phyloP scores from a whole-genome alignment of 2,797 vertebrate species.

The Paedocypris micromegethes region DNA sequence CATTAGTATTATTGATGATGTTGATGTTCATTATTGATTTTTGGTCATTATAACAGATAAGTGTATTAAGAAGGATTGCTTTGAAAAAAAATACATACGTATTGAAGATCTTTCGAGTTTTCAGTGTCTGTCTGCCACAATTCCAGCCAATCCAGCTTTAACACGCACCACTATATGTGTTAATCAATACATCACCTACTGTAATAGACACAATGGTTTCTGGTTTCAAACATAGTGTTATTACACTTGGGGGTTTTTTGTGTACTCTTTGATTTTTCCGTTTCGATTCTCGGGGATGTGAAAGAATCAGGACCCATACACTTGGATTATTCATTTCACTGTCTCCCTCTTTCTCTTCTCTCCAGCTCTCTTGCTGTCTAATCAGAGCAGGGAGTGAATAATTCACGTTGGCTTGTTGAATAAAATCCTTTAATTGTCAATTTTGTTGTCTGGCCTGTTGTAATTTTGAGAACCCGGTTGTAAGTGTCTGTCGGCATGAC shows the following conservation, averaged over 20 bases:
- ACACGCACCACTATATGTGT: constrained; percentile 5
- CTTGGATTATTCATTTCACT: constrained; percentile 30
- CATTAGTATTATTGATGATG: too few species aligned
- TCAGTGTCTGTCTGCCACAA: too few species aligned
- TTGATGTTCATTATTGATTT: too few species aligned
- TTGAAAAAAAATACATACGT: too few species aligned
- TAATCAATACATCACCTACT: constrained; percentile 27
- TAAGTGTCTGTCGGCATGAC: constrained; percentile 53
- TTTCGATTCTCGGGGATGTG: background rate
- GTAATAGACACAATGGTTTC: constrained; percentile 30
- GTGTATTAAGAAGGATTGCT: too few species aligned
- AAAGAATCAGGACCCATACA: background rate
- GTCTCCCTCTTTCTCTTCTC: constrained; percentile 26
- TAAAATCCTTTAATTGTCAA: constrained; percentile 67
- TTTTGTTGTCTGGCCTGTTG: constrained; percentile 64
- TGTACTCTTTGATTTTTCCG: constrained; percentile 7
- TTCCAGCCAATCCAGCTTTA: background rate
- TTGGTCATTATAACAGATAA: too few species aligned
- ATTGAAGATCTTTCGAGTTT: too few species aligned
- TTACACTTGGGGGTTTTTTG: constrained; percentile 7
- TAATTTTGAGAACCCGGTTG: constrained; percentile 65
- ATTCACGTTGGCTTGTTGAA: constrained; percentile 65
- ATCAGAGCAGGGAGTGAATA: constrained; percentile 70
- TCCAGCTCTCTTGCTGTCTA: constrained; percentile 48
- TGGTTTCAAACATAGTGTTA: constrained; percentile 25